Evolutionary conservation across 2,113 vertebrate genomes (phyloP), one percentile per base, ranked within the genome.

Genomic region (Salvelinus sp.): DNA sequence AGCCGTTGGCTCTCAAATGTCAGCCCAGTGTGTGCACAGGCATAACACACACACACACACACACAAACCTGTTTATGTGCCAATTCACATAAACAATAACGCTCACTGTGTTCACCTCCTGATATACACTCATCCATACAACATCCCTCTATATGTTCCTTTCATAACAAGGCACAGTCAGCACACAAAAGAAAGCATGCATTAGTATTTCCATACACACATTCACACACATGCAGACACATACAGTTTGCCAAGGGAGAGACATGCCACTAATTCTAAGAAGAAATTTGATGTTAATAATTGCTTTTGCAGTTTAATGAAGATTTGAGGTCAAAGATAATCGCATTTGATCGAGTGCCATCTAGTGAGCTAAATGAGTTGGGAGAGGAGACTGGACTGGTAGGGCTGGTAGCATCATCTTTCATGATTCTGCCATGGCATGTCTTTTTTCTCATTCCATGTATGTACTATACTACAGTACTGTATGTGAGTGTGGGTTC

Each of bases 1-100:
- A 80, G 72, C 91, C 86, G 90, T 94, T 92, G 89, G 81, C 75
- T 92, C 86, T 70, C 78, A 92, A 88, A 91, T 75, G 84, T 93
- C 92, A 92, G 76, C 77, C 74, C 76, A 64, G 23, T 30, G 84
- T 38, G 76, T 69, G 80, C 73, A 77, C 79, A 20, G n/a, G 18
- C 60, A 47, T 70, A 70, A 72, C 30, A 77, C 76, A 67, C 64
- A 73, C 23, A 16, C 62, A 30, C 18, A 58, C 12, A 73, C 25
- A 18, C 23, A 20, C 54, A 60, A 0, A 38, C 30, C 28, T 22
- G 64, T n/a, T 16, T 14, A 2, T 27, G 33, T 16, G 12, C 60
- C 12, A 4, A 47, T 60, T 16, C 60, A 23, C 12, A 64, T 74
- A 72, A 62, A 76, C 72, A 68, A 20, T 67, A 64, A 66, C 33